A percentile compares a stretch with the other conserved stretches of the same genome.
Evolutionary conservation across 2,888 invertebrate genomes (phyloP).

Genomic region (Nomada lathburiana): DNA sequence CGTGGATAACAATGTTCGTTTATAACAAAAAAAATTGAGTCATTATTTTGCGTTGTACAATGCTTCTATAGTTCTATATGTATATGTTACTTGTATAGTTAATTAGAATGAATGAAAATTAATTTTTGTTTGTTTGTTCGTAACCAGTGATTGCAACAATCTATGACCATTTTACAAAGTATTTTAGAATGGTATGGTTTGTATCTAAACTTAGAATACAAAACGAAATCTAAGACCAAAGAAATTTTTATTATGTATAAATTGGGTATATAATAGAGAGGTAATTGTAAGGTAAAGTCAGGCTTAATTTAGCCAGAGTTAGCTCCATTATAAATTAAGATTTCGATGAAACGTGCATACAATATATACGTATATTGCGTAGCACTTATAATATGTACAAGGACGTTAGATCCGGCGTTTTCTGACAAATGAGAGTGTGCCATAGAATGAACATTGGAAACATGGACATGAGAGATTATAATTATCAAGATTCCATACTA

Average conservation of each 20-base stretch:
- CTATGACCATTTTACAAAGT: slow-evolving; percentile 60
- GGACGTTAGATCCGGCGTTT: slow-evolving; percentile 36
- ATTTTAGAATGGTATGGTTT: slow-evolving; percentile 60
- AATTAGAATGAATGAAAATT: slow-evolving; percentile 25
- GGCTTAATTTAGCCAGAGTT: slow-evolving; percentile 33
- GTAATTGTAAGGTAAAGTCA: slow-evolving; percentile 41
- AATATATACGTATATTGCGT: slow-evolving; percentile 32
- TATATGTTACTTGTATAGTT: slow-evolving; percentile 30
- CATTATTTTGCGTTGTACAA: slow-evolving; percentile 52
- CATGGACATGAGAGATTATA: slow-evolving; percentile 58
- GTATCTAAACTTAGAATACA: slow-evolving; percentile 62
- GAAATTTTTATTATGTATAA: slow-evolving; percentile 80
- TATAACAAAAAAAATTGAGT: slow-evolving; percentile 3
- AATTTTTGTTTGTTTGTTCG: slow-evolving; percentile 13
- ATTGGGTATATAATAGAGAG: slow-evolving; percentile 62
- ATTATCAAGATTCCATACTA: slow-evolving; percentile 57
- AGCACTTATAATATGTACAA: slow-evolving; percentile 38
- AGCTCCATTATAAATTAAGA: slow-evolving; percentile 45
- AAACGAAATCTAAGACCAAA: slow-evolving; percentile 80
- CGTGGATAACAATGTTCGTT: slow-evolving; percentile 24
- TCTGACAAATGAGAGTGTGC: slow-evolving; percentile 56
- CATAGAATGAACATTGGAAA: slow-evolving; percentile 46
- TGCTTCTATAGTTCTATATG: slow-evolving; percentile 33
- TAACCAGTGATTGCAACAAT: slow-evolving; percentile 65
- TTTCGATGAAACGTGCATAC: slow-evolving; percentile 39